phyloP scores from a whole-genome alignment of 2,888 invertebrate species.

The Latheticus oryzae region DNA sequence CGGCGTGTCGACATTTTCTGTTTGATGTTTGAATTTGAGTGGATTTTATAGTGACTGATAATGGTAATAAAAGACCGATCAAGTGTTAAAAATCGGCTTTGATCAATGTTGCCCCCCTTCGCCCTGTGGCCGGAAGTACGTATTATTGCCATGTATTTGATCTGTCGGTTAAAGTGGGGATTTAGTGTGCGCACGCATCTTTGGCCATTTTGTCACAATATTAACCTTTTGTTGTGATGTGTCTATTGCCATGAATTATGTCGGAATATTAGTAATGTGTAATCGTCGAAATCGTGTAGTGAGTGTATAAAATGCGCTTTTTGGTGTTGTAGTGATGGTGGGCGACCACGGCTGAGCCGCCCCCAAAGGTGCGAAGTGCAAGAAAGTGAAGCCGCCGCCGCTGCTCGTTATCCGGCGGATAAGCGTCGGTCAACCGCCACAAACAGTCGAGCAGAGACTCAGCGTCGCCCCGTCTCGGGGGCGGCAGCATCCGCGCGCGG shows the following conservation, averaged over 20 bases:
- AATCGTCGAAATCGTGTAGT: slow-evolving; percentile 29
- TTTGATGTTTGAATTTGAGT: slow-evolving; percentile 1
- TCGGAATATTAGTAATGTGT: slow-evolving; percentile 53
- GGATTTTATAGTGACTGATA: not conserved
- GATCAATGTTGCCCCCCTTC: slow-evolving; percentile 21
- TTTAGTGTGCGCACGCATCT: slow-evolving; percentile 59
- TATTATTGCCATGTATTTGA: slow-evolving; percentile 44
- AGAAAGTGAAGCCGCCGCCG: slow-evolving; percentile 35
- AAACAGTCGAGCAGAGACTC: slow-evolving; percentile 42
- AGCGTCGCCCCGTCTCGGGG: slow-evolving; percentile 38
- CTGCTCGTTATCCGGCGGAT: too few species aligned
- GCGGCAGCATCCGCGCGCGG: slow-evolving; percentile 36
- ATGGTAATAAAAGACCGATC: slow-evolving; percentile 24
- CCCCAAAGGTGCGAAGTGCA: slow-evolving; percentile 7
- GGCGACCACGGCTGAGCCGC: slow-evolving; percentile 33
- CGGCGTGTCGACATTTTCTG: too few species aligned
- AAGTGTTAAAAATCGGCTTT: slow-evolving; percentile 19
- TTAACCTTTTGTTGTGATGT: slow-evolving; percentile 67
- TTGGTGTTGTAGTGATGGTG: slow-evolving; percentile 8
- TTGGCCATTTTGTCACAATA: slow-evolving; percentile 67
- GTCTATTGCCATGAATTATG: slow-evolving; percentile 63
- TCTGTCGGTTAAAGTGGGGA: slow-evolving; percentile 37
- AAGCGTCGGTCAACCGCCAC: slow-evolving; percentile 38
- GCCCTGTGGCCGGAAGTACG: slow-evolving; percentile 37
- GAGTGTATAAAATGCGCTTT: slow-evolving; percentile 19